These are phyloP conservation scores for Plecturocebus donacophilus DNA, from an alignment of 2,113 vertebrate genomes.

Conservation along the genomic window DNA sequence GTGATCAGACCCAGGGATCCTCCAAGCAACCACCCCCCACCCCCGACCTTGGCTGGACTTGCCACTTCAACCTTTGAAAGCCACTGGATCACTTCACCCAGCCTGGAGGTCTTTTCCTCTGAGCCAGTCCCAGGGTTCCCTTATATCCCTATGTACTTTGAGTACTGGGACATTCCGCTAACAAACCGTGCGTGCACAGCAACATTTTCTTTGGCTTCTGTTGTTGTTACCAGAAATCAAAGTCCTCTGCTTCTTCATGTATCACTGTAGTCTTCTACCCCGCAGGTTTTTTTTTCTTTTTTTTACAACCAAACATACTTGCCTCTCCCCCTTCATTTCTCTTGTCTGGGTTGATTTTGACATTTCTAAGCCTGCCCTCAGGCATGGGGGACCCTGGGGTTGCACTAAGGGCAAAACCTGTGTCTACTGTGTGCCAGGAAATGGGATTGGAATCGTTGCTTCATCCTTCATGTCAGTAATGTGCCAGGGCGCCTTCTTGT, in stretches of 20 bases:
- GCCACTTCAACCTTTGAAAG: not conserved
- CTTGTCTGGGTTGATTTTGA: not conserved
- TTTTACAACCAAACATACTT: not conserved
- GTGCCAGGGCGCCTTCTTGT: accelerated
- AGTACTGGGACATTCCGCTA: not conserved
- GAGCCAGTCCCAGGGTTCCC: not conserved
- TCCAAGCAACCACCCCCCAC: not conserved
- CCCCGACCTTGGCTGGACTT: not conserved
- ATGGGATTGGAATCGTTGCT: not conserved
- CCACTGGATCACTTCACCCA: accelerated
- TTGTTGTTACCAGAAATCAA: not conserved
- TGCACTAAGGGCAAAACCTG: not conserved
- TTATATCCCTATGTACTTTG: no score
- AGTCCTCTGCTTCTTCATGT: not conserved
- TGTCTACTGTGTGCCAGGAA: accelerated
- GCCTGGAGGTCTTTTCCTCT: no score
- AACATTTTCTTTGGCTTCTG: not conserved
- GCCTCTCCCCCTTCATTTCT: no score
- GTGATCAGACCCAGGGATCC: no score
- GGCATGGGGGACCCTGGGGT: accelerated
- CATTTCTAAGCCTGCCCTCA: not conserved
- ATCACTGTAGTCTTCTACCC: not conserved
- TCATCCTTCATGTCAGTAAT: not conserved
- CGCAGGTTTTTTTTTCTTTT: not conserved
- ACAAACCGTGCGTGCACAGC: accelerated